Conservation (phyloP, 2,113 vertebrate species). For the Polypterus bichir region DNA sequence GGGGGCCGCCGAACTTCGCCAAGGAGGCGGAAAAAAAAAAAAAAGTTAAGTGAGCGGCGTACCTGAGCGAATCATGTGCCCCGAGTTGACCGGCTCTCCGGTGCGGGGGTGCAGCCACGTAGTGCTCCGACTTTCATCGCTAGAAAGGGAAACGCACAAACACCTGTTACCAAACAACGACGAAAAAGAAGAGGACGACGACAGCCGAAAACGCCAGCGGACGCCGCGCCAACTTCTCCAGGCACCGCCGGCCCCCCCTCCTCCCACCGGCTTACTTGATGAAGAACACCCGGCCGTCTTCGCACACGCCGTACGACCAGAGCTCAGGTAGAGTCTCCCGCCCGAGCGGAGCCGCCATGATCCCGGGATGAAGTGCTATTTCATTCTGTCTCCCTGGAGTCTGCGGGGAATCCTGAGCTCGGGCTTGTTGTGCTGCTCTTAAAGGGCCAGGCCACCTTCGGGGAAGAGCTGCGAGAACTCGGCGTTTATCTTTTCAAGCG, state of each 20-base stretch:
- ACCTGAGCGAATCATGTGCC: conserved; percentile 97
- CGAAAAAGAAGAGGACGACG: not conserved
- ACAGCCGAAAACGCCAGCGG: not conserved
- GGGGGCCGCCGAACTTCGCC: no score
- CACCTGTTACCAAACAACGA: conserved; percentile 53
- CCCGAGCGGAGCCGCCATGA: conserved; percentile 77
- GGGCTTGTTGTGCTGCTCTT: conserved; percentile 34
- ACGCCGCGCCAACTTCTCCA: not conserved
- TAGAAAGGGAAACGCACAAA: conserved; percentile 49
- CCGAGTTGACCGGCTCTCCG: conserved; percentile 88
- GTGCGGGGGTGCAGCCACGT: conserved; percentile 92
- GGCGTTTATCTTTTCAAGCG: no score
- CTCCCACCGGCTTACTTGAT: conserved; percentile 63
- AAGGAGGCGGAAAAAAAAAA: conserved; percentile 4
- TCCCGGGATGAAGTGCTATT: conserved; percentile 41
- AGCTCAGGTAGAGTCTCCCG: conserved; percentile 80
- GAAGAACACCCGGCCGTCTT: conserved; percentile 84
- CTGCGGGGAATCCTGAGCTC: conserved; percentile 35
- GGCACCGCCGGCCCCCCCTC: not conserved
- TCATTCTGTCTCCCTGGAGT: conserved; percentile 35
- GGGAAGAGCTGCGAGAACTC: conserved; percentile 4
- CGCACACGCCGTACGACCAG: conserved; percentile 88
- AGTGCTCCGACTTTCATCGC: conserved; percentile 71
- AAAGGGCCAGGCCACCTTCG: conserved; percentile 44
- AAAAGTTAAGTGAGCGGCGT: conserved; percentile 21